A percentile compares a stretch with the other conserved stretches of the same genome.
Conservation (phyloP, 2,797 vertebrate species). For the Telmatherina bonti region DNA sequence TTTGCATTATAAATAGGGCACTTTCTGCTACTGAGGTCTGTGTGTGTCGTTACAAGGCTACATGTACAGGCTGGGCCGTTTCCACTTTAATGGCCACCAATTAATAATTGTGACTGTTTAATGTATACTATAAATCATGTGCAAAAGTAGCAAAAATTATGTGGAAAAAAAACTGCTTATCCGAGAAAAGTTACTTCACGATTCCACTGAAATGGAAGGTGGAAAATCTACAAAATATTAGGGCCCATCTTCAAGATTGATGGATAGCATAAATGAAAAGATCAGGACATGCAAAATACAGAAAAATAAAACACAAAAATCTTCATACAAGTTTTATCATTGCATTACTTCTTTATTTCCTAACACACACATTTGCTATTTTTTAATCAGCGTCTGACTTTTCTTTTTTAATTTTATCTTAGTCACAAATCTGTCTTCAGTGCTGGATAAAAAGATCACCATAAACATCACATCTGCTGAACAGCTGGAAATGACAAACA, state of each 20-base stretch:
- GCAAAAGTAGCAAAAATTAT: constrained; percentile 4
- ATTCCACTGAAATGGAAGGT: neutral
- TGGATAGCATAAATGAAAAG: neutral
- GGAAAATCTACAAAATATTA: neutral
- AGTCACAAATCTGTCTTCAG: constrained; percentile 13
- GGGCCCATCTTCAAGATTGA: neutral
- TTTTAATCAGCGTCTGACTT: constrained; percentile 13
- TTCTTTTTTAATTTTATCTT: constrained; percentile 7
- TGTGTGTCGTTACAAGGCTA: constrained; percentile 46
- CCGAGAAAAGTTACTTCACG: neutral
- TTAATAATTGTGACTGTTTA: constrained; percentile 38
- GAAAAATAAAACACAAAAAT: neutral
- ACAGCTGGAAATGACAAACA: constrained; percentile 14
- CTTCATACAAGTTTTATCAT: constrained; percentile 12
- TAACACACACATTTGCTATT: constrained; percentile 22
- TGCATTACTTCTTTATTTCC: constrained; percentile 61
- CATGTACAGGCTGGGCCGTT: constrained; percentile 12
- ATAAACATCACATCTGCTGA: constrained; percentile 3
- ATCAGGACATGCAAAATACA: neutral
- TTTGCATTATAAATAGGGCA: constrained; percentile 84
- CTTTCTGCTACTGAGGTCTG: constrained; percentile 65
- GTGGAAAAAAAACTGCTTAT: neutral
- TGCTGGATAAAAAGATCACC: neutral
- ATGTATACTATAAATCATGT: constrained; percentile 23
- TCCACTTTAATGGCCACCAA: constrained; percentile 31